Evolutionary conservation across 2,797 vertebrate species (phyloP).

Genomic region (Artibeus jamaicensis): DNA sequence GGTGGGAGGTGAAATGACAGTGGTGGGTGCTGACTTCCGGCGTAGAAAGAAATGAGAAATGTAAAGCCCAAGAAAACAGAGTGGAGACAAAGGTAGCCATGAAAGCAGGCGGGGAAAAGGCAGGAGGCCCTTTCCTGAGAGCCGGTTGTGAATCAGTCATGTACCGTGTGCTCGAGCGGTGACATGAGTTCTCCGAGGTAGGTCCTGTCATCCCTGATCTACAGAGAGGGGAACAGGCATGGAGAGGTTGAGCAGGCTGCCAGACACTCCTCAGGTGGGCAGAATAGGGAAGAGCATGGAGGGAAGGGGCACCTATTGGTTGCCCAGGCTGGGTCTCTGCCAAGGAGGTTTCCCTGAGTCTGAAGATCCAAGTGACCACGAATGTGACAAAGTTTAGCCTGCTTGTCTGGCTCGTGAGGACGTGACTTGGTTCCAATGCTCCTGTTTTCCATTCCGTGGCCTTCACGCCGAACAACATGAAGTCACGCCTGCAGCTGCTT

Average conservation of each 20-base stretch:
- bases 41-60: neutral
- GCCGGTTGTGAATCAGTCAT: fast-evolving
- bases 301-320: neutral
- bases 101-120: neutral
- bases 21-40: neutral
- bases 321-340: neutral
- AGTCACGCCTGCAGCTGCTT: constrained; percentile 59
- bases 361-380: neutral
- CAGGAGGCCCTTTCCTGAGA: neutral
- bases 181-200: fast-evolving
- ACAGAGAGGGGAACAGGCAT: neutral
- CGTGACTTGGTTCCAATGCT: neutral
- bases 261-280: too few relatives aligned
- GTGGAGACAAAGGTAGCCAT: fast-evolving
- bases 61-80: neutral
- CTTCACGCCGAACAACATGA: neutral
- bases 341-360: neutral
- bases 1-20: neutral
- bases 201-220: neutral
- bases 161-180: fast-evolving
- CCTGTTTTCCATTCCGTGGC: neutral
- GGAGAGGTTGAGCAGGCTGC: neutral
- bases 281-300: neutral
- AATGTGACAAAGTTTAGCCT: neutral
- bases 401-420: neutral